These are phyloP conservation scores for Bungarus multicinctus DNA, from an alignment of 2,113 vertebrate genomes.

Conservation along the genomic window DNA sequence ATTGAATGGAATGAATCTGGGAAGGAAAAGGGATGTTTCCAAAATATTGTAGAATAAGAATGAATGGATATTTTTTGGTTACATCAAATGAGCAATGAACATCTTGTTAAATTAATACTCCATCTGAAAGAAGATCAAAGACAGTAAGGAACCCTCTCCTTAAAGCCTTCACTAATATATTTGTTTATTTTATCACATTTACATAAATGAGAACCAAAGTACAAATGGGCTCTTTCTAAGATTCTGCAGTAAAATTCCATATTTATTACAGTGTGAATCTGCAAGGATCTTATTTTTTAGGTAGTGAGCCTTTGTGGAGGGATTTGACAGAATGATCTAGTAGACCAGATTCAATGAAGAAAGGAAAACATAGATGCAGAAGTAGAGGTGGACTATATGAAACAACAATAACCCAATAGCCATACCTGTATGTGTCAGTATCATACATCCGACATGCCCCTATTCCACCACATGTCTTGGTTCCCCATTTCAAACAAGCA, in stretches of 20 bases:
- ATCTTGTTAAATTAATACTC: not conserved
- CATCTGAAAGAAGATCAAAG: not conserved
- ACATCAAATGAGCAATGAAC: not conserved
- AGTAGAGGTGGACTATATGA: not conserved
- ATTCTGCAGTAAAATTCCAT: not conserved
- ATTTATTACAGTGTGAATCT: not conserved
- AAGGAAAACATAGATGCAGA: not conserved
- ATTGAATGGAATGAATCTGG: not conserved
- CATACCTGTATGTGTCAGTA: constrained; percentile 77
- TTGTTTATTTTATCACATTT: not conserved
- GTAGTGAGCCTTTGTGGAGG: not conserved
- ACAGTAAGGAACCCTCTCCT: not conserved
- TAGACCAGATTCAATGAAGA: not conserved
- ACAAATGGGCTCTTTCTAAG: not conserved
- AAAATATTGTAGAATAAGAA: not conserved
- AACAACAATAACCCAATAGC: not conserved
- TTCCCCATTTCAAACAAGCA: constrained; percentile 92
- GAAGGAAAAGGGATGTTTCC: not conserved
- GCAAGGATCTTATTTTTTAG: not conserved
- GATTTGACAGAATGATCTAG: not conserved
- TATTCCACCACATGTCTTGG: constrained; percentile 74
- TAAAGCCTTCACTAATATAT: not conserved
- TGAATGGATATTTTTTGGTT: not conserved
- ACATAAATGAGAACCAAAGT: not conserved
- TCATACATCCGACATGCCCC: constrained; percentile 86